phyloP scores from a whole-genome alignment of 1,140 invertebrate species.

The Drusus annulatus region DNA sequence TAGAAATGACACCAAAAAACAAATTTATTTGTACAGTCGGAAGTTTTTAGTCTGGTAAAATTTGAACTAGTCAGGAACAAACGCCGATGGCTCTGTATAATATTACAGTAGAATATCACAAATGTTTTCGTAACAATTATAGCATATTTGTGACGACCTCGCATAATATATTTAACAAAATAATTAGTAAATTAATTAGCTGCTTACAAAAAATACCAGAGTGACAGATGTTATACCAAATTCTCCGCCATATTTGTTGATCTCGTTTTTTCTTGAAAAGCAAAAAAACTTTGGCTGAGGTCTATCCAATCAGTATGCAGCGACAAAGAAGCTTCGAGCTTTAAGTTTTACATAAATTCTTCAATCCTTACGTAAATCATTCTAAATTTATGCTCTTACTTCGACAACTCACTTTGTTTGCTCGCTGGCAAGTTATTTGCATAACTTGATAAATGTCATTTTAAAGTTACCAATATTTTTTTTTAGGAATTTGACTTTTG shows the following conservation, averaged over 20 bases:
- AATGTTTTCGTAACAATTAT: too few species aligned
- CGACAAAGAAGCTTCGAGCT: neutral
- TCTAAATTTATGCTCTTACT: conserved; percentile 3
- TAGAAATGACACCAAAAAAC: too few species aligned
- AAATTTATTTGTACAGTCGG: too few species aligned
- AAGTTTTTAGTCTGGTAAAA: too few species aligned
- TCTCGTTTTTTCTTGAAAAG: too few species aligned
- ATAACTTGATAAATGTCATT: neutral
- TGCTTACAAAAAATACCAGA: neutral
- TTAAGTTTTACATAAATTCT: neutral
- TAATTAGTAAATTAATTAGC: too few species aligned
- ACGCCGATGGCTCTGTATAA: too few species aligned
- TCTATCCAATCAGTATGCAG: conserved; percentile 16
- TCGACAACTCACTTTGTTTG: neutral
- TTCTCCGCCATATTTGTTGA: neutral
- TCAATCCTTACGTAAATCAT: conserved; percentile 19
- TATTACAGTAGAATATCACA: too few species aligned
- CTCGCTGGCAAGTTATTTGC: neutral
- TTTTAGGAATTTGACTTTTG: neutral
- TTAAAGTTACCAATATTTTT: neutral
- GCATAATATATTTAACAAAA: too few species aligned
- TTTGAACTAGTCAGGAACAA: too few species aligned
- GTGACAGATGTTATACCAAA: neutral
- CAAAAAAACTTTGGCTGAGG: conserved; percentile 7
- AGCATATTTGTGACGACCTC: too few species aligned